Evolutionary conservation across 2,113 vertebrate genomes (phyloP).

Genomic region (Pterophyllum scalare): DNA sequence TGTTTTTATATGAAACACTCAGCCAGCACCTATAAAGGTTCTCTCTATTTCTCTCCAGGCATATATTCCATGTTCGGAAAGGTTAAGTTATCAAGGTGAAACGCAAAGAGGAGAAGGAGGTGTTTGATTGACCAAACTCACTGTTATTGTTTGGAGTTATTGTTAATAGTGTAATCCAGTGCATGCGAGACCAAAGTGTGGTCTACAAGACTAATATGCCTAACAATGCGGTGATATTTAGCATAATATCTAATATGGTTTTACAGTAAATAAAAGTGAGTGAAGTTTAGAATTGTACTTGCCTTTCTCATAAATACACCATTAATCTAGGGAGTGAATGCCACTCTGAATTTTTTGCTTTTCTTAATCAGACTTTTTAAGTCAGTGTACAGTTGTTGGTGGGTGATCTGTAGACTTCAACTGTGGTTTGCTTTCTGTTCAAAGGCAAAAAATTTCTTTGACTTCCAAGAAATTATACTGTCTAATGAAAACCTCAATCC

Average conservation of each 20-base stretch:
- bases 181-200: constrained; percentile 28
- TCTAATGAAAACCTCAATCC: constrained; percentile 53
- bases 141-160: constrained; percentile 21
- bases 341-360: constrained; percentile 9
- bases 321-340: constrained; percentile 8
- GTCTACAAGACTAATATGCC: not conserved
- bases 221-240: not conserved
- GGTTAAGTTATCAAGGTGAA: constrained; percentile 69
- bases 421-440: constrained; percentile 38
- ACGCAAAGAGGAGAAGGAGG: constrained; percentile 46
- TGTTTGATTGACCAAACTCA: constrained; percentile 61
- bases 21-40: constrained; percentile 78
- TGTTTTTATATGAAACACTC: constrained; percentile 81
- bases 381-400: constrained; percentile 1
- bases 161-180: constrained; percentile 17
- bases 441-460: constrained; percentile 9
- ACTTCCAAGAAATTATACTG: constrained; percentile 49
- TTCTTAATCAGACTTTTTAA: constrained; percentile 12
- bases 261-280: not conserved
- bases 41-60: not conserved
- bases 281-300: not conserved
- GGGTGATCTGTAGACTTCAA: constrained; percentile 24
- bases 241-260: constrained; percentile 4
- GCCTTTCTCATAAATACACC: not conserved
- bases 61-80: constrained; percentile 65